Percentiles rank a stretch among this genome's conserved stretches.
Evolutionary conservation across 2,888 invertebrate species (phyloP).

Genomic region (Erebia ligea): DNA sequence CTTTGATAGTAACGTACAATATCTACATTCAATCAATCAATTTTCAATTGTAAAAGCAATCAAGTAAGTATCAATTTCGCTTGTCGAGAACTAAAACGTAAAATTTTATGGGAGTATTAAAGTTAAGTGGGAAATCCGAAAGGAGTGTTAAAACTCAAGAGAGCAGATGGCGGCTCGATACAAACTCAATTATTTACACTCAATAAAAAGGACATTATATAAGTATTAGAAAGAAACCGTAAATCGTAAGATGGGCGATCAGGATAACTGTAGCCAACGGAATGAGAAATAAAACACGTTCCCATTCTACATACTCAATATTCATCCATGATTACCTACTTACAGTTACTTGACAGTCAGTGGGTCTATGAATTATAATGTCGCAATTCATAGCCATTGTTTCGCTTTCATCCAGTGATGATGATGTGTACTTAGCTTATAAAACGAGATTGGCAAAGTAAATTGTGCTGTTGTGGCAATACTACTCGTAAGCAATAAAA

Average conservation of each 20-base stretch:
- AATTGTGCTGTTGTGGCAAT: no score
- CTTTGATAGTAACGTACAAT: conserved; percentile 65
- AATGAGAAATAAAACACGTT: not conserved
- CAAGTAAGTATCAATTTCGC: conserved; percentile 55
- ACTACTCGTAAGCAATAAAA: no score
- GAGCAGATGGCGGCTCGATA: conserved; percentile 77
- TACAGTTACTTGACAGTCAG: not conserved
- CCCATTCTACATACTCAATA: not conserved
- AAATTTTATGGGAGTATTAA: conserved; percentile 79
- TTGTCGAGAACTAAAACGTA: conserved; percentile 54
- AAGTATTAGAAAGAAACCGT: conserved; percentile 76
- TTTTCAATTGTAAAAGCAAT: conserved; percentile 50
- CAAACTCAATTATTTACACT: conserved; percentile 83
- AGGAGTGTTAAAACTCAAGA: conserved; percentile 72
- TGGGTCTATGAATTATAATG: not conserved
- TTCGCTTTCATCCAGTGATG: not conserved
- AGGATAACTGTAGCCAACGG: not conserved
- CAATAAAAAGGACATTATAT: conserved; percentile 81
- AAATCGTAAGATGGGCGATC: conserved; percentile 33
- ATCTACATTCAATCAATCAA: conserved; percentile 43
- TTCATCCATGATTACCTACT: not conserved
- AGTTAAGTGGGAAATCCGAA: conserved; percentile 82
- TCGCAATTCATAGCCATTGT: not conserved
- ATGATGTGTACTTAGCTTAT: no score
- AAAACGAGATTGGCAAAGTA: no score